phyloP scores from a whole-genome alignment of 2,888 invertebrate species.

The Dryomyza anilis region DNA sequence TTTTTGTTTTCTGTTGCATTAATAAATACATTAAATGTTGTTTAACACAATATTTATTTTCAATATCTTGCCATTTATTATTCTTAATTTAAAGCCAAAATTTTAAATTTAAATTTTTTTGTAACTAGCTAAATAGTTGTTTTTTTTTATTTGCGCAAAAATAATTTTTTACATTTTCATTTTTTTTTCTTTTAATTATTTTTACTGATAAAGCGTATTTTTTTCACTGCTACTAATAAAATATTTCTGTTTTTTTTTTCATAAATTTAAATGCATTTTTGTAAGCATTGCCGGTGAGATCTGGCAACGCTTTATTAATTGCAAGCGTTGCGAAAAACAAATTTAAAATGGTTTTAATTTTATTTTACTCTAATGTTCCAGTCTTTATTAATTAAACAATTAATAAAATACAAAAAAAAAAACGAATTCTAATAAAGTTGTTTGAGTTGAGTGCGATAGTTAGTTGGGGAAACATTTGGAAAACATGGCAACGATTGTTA shows the following conservation, averaged over 20 bases:
- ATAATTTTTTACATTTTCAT: no score
- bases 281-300: background rate
- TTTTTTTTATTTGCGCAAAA: background rate
- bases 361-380: conserved; percentile 1
- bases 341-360: background rate
- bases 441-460: no score
- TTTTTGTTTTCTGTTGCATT: conserved; percentile 18
- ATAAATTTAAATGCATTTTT: background rate
- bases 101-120: background rate
- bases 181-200: no score
- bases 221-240: no score
- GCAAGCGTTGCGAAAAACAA: no score
- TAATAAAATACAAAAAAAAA: no score
- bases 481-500: conserved; percentile 5
- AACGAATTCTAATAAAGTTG: background rate
- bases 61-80: conserved; percentile 5
- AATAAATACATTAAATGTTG: no score
- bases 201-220: no score
- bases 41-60: conserved; percentile 23
- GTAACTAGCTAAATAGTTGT: background rate
- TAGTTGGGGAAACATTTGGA: conserved; percentile 4
- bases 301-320: background rate
- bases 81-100: background rate
- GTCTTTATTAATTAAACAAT: conserved; percentile 5
- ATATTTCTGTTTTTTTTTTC: no score